Evolutionary conservation across 2,797 vertebrate genomes (phyloP).

Genomic region (Neosilurus hyrtlii): DNA sequence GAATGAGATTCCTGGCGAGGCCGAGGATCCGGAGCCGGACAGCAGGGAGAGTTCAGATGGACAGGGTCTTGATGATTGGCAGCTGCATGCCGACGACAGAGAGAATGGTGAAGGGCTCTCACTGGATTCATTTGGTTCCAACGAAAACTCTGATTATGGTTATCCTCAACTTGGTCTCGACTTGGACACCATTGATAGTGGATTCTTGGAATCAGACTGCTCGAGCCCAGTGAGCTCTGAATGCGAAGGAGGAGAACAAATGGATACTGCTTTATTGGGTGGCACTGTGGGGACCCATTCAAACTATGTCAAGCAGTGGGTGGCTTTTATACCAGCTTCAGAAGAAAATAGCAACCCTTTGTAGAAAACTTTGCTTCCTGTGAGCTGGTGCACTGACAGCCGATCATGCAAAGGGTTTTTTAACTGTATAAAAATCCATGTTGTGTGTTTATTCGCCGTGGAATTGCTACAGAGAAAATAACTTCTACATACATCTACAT

Average conservation of each 20-base stretch:
- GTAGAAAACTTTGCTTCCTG: constrained; percentile 25
- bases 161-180: constrained; percentile 80
- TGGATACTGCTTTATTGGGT: constrained; percentile 54
- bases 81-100: constrained; percentile 55
- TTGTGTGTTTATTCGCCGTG: background rate
- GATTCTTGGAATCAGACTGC: constrained; percentile 86
- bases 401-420: background rate
- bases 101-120: constrained; percentile 74
- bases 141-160: constrained; percentile 73
- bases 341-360: constrained; percentile 48
- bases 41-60: constrained; percentile 20
- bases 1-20: constrained; percentile 33
- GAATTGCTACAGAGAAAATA: background rate
- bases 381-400: constrained; percentile 3
- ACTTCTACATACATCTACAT: background rate
- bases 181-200: constrained; percentile 89
- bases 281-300: constrained; percentile 60
- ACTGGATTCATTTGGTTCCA: constrained; percentile 68
- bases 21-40: constrained; percentile 42
- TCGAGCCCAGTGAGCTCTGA: constrained; percentile 66
- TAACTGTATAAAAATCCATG: background rate
- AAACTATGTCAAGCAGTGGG: constrained; percentile 79
- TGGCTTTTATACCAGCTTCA: constrained; percentile 58
- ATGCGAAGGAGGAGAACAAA: constrained; percentile 53
- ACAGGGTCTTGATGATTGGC: constrained; percentile 63